Percentiles rank a stretch among this genome's conserved stretches.
These are phyloP conservation scores for Thereva unica DNA, from an alignment of 2,888 invertebrate genomes.

Conservation along the genomic window DNA sequence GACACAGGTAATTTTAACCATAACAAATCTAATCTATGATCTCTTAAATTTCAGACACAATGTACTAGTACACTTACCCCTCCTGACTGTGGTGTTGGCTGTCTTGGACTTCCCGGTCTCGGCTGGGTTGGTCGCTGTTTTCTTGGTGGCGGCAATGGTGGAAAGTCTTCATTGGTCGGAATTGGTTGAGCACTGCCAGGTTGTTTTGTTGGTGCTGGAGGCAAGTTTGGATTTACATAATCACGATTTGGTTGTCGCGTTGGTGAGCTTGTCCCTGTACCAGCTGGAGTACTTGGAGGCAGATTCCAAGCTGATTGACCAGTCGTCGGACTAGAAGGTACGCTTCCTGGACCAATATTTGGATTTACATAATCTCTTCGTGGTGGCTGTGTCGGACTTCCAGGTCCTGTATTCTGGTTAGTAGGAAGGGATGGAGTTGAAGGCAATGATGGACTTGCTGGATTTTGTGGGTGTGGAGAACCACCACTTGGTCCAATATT, in stretches of 20 bases:
- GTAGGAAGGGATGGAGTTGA: background rate
- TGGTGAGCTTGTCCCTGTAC: background rate
- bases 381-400: background rate
- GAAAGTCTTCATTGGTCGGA: conserved; percentile 29
- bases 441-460: background rate
- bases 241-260: conserved; percentile 17
- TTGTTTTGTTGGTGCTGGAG: conserved; percentile 10
- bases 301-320: background rate
- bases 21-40: too few species aligned
- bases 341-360: conserved; percentile 17
- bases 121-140: conserved; percentile 13
- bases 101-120: conserved; percentile 35
- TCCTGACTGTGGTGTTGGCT: too few species aligned
- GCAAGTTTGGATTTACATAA: conserved; percentile 33
- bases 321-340: background rate
- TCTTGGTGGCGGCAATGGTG: conserved; percentile 39
- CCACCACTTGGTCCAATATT: conserved; percentile 1
- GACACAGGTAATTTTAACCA: too few species aligned
- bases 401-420: background rate
- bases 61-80: too few species aligned
- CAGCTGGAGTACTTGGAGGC: background rate
- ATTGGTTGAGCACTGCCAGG: background rate
- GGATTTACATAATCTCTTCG: conserved; percentile 22
- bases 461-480: background rate
- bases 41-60: too few species aligned